Evolutionary conservation across 1,140 invertebrate species (phyloP).

Genomic region (Leucophenga varia): DNA sequence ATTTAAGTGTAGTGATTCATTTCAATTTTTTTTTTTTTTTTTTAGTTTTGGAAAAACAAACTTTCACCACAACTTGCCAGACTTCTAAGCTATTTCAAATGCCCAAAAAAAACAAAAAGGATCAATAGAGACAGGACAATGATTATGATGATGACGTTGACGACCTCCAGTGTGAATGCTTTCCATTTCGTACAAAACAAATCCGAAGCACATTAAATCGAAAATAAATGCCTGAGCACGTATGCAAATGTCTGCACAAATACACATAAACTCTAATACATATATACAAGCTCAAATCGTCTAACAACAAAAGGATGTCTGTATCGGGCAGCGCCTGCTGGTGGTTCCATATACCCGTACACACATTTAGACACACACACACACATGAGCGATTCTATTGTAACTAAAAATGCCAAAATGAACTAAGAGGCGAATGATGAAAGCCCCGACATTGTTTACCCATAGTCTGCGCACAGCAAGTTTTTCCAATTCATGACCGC

Average conservation of each 20-base stretch:
- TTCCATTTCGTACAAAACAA: slow-evolving; percentile 32
- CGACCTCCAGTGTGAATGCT: slow-evolving; percentile 21
- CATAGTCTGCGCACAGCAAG: slow-evolving; percentile 36
- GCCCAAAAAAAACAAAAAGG: slow-evolving; percentile 19
- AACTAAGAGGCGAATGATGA: slow-evolving; percentile 17
- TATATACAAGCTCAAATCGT: slow-evolving; percentile 9
- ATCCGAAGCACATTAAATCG: slow-evolving; percentile 28
- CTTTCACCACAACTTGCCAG: no score
- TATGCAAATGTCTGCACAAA: slow-evolving; percentile 23
- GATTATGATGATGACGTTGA: no score
- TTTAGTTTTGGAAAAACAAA: no score
- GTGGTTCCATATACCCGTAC: neutral
- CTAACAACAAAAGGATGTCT: slow-evolving; percentile 27
- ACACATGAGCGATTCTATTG: neutral
- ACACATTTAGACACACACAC: neutral
- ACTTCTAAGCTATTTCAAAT: no score
- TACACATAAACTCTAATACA: no score
- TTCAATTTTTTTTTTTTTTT: no score
- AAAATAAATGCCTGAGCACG: slow-evolving; percentile 43
- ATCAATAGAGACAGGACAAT: neutral
- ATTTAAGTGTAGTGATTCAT: neutral
- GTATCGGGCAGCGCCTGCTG: neutral
- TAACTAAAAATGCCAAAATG: neutral
- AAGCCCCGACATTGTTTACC: slow-evolving; percentile 41
- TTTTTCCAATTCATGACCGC: slow-evolving; percentile 41